Evolutionary conservation across 1,140 invertebrate species (phyloP).

Genomic region (Ceratoteleas bidentatus): DNA sequence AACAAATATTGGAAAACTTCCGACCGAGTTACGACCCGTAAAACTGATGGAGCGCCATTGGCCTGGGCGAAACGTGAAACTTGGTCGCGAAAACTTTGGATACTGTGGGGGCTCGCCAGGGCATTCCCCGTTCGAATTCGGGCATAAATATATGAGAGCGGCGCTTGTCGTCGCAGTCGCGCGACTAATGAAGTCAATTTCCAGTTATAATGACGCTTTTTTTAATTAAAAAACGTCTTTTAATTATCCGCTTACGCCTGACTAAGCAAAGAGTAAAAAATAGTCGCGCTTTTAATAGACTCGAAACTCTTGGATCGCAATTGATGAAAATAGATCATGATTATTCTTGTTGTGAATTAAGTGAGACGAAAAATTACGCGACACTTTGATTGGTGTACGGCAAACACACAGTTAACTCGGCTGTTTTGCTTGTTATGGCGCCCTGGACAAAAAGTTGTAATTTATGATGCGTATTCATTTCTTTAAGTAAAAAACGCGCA

Average conservation of each 20-base stretch:
- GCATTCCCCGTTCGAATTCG: background rate
- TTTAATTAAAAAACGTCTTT: conserved; percentile 10
- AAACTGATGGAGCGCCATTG: conserved; percentile 33
- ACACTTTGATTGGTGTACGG: conserved; percentile 28
- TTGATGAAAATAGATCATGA: conserved; percentile 34
- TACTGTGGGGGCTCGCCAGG: background rate
- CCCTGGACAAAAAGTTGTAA: conserved; percentile 26
- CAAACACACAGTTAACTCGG: conserved; percentile 14
- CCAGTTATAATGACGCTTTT: conserved; percentile 3
- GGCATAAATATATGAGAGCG: background rate
- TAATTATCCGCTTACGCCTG: conserved; percentile 5
- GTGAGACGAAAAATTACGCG: conserved; percentile 40
- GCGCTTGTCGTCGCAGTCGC: background rate
- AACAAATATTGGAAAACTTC: conserved; percentile 53
- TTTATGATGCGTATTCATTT: conserved; percentile 40
- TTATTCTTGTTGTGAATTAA: conserved; percentile 36
- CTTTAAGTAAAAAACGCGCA: background rate
- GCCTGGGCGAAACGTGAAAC: conserved; percentile 24
- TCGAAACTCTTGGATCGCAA: conserved; percentile 7
- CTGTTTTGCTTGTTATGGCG: conserved; percentile 6
- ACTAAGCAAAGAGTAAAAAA: conserved; percentile 11
- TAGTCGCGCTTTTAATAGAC: conserved; percentile 21
- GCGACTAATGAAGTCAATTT: conserved; percentile 4
- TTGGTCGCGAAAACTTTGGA: conserved; percentile 16
- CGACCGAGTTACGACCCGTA: conserved; percentile 35